Evolutionary conservation across 2,113 vertebrate species (phyloP).

Genomic region (Glareola pratincola): DNA sequence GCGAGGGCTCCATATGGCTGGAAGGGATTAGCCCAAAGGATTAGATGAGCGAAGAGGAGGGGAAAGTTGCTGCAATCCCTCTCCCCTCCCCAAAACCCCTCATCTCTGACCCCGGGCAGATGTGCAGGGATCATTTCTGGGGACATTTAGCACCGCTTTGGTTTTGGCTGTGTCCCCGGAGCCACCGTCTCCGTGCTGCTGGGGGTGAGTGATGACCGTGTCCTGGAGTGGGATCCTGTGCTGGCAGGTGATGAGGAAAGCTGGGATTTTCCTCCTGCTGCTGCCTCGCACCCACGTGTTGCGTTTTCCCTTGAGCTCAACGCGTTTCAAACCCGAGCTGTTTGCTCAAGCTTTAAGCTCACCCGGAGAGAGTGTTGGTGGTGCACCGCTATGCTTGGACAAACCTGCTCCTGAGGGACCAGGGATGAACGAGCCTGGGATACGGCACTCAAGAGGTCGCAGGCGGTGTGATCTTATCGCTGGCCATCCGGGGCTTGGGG

Average conservation of each 20-base stretch:
- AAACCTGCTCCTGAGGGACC: background rate
- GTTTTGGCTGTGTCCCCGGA: background rate
- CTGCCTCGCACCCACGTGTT: background rate
- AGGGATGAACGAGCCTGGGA: background rate
- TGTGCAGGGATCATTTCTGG: background rate
- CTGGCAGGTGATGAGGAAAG: background rate
- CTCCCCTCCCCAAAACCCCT: background rate
- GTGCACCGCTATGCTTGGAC: no score
- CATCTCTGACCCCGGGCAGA: constrained; percentile 23
- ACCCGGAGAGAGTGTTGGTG: background rate
- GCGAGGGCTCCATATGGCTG: constrained; percentile 62
- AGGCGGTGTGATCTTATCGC: rapidly evolving
- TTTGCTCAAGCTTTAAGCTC: background rate
- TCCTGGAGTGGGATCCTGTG: background rate
- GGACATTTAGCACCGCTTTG: background rate
- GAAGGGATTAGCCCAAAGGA: constrained; percentile 60
- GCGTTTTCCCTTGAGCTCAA: background rate
- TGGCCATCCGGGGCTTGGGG: rapidly evolving
- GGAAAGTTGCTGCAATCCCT: constrained; percentile 46
- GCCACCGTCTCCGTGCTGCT: rapidly evolving
- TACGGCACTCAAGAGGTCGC: rapidly evolving
- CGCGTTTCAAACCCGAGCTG: background rate
- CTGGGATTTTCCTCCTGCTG: background rate
- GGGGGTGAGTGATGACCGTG: rapidly evolving
- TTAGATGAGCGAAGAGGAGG: constrained; percentile 48